Base-by-base conservation (phyloP, 2,113 vertebrate species). In the Apistogramma diplotaenia region DNA sequence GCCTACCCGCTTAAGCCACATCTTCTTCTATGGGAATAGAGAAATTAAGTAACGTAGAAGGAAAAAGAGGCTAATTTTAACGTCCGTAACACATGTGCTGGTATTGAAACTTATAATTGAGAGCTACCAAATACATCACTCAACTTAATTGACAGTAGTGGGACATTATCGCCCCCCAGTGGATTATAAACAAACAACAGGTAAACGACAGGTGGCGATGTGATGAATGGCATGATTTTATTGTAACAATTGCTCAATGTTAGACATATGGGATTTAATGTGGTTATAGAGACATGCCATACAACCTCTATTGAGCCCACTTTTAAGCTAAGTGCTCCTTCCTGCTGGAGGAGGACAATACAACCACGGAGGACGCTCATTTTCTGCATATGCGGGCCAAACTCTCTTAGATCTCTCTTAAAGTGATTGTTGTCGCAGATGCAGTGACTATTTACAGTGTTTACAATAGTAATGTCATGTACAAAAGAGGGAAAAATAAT, bases 401-500 rank as follows among this genome's bases (percentile, higher is more conserved):
- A 78, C 58, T 82, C 86, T 82, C 81, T 92, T 86, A 81, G 75
- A 90, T 90, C 84, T 89, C 71, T 80, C 70, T 83, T 79, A 84
- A 35, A 85, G 89, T 95, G 94, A 96, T 96, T 95, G 94, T 91
- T 94, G 94, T 95, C 95, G 93, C 95, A 92, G 90, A 95, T 87
- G 93, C 89, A 88, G 85, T 86, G 79, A 85, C 61, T 96, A 96
- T 96, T 90, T 95, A 96, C 95, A 95, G 56, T 93, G 91, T 95
- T 90, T 95, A 95, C 94, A 95, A 92, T 84, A 90, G 78, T 79
- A 85, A 93, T 86, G 89, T 87, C 89, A 94, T 93, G 93, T 95
- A 96, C 94, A 95, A 96, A 95, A 94, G 89, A 90, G 80, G 85
- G 85, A 94, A 43, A 91, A 87, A 94, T 8, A 93, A 89, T 57